Conservation (phyloP, 2,888 invertebrate species). For the Aphodius granarius region DNA sequence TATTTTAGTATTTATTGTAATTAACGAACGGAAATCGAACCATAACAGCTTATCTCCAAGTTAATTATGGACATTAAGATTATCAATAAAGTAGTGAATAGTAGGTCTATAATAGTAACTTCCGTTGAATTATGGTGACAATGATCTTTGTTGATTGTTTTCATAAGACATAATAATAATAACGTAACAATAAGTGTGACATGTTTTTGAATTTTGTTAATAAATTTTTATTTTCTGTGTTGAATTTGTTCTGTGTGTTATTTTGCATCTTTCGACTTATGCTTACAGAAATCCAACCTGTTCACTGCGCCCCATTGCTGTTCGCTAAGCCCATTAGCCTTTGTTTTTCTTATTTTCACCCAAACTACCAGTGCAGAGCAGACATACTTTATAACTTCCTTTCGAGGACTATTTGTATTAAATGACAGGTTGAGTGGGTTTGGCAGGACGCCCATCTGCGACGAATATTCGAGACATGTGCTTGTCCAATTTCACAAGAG, state of each 20-base stretch:
- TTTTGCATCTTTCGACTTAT: too few relatives aligned
- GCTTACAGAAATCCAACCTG: not conserved
- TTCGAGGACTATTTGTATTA: constrained; percentile 15
- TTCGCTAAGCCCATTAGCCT: not conserved
- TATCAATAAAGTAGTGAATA: not conserved
- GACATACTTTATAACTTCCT: constrained; percentile 16
- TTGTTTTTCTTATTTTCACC: not conserved
- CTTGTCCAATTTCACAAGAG: constrained; percentile 4
- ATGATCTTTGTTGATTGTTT: not conserved
- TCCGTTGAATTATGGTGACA: not conserved
- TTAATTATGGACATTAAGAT: not conserved
- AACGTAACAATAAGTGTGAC: not conserved
- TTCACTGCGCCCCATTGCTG: not conserved
- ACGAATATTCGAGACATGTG: constrained; percentile 10
- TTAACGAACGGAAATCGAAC: not conserved
- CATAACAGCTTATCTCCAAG: not conserved
- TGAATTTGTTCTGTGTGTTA: not conserved
- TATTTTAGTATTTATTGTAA: not conserved
- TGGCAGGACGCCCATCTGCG: constrained; percentile 14
- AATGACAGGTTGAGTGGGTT: constrained; percentile 15
- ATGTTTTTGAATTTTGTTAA: not conserved
- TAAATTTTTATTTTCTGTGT: not conserved
- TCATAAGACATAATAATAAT: not conserved
- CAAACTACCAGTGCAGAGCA: not conserved
- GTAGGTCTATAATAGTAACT: not conserved